Percentiles rank a stretch among this genome's conserved stretches.
These are phyloP conservation scores for Trachelus tabidus DNA, from an alignment of 2,888 invertebrate species.

Conservation along the genomic window DNA sequence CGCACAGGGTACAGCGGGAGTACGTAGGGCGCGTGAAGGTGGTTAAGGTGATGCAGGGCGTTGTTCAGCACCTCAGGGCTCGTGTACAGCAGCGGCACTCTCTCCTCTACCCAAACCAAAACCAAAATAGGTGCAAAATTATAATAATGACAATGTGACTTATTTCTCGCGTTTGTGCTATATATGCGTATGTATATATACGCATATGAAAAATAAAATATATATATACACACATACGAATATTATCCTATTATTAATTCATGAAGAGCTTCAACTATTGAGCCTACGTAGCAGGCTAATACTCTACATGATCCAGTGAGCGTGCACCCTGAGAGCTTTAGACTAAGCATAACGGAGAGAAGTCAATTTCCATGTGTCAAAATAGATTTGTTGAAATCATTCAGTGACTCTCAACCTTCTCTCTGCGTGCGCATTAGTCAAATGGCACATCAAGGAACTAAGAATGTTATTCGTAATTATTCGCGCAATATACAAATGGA, in stretches of 20 bases:
- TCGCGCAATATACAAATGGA: background rate
- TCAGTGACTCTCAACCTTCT: background rate
- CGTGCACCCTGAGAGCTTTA: background rate
- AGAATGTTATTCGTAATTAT: too few species aligned
- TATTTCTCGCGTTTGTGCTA: too few species aligned
- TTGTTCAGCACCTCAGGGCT: constrained; percentile 64
- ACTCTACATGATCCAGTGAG: background rate
- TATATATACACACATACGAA: background rate
- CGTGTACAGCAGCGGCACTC: constrained; percentile 65
- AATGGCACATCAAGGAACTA: too few species aligned
- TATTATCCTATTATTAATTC: background rate
- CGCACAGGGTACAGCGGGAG: constrained; percentile 51
- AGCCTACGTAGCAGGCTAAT: background rate
- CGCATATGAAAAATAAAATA: background rate
- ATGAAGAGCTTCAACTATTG: background rate
- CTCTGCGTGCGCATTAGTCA: background rate
- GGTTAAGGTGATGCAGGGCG: constrained; percentile 62
- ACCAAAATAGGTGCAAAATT: constrained; percentile 51
- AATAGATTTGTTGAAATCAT: background rate
- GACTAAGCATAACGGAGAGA: background rate
- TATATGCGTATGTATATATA: background rate
- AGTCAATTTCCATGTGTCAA: background rate
- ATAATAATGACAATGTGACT: constrained; percentile 30
- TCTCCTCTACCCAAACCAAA: constrained; percentile 59
- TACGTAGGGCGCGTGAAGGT: constrained; percentile 56